phyloP scores from a whole-genome alignment of 2,797 vertebrate genomes.

The Pseudochaenichthys georgianus region DNA sequence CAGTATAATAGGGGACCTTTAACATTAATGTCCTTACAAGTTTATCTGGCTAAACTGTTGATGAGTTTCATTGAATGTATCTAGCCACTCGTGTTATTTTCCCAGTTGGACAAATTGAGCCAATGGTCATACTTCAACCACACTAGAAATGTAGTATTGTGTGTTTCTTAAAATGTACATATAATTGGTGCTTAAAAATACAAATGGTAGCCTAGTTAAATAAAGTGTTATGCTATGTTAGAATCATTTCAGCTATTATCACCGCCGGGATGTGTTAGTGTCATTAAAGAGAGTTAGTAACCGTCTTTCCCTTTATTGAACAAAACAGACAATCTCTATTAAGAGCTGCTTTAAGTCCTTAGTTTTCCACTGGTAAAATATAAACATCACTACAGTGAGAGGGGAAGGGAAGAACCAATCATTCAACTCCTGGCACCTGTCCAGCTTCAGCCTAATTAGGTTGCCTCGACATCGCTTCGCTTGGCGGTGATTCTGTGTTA shows the following conservation, averaged over 20 bases:
- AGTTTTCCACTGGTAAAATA: constrained; percentile 43
- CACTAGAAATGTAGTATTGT: not conserved
- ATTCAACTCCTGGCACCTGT: constrained; percentile 59
- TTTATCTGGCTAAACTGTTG: not conserved
- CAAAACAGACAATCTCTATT: constrained; percentile 38
- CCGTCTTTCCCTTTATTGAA: constrained; percentile 36
- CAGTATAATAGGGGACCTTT: too few relatives aligned
- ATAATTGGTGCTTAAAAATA: not conserved
- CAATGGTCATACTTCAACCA: not conserved
- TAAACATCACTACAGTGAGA: constrained; percentile 38
- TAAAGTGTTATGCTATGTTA: not conserved
- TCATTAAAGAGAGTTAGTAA: constrained; percentile 28
- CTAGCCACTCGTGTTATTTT: not conserved
- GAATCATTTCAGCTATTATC: constrained; percentile 19
- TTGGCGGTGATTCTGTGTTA: constrained; percentile 56
- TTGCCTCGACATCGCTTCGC: constrained; percentile 63
- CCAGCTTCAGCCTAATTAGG: constrained; percentile 68
- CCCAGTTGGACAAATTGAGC: not conserved
- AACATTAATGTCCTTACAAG: too few relatives aligned
- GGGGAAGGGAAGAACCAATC: constrained; percentile 49
- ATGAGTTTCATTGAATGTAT: not conserved
- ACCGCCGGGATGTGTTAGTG: constrained; percentile 17
- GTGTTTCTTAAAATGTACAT: not conserved
- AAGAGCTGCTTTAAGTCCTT: constrained; percentile 36
- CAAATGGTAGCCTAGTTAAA: not conserved